Conservation (phyloP, 2,113 vertebrate genomes). For the Synodontis membranacea region DNA sequence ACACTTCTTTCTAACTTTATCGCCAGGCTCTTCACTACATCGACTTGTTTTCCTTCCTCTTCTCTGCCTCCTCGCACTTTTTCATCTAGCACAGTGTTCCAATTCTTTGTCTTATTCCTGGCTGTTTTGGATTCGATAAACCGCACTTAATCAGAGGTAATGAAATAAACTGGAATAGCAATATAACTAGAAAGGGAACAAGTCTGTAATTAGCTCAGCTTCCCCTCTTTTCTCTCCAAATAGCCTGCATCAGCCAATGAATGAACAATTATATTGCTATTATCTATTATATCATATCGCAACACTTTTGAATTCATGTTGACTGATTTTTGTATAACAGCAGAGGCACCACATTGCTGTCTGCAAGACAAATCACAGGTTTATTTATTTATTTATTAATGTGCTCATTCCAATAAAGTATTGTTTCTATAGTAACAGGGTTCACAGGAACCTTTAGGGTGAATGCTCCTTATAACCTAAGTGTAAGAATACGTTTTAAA, state of each 20-base stretch:
- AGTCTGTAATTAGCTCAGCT: background rate
- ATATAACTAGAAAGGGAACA: background rate
- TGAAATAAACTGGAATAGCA: constrained; percentile 29
- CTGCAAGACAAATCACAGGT: background rate
- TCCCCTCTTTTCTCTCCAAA: background rate
- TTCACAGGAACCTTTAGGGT: background rate
- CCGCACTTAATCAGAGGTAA: constrained; percentile 33
- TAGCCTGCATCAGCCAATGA: background rate
- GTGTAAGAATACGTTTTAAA: background rate
- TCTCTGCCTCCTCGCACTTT: background rate
- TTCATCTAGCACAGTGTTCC: background rate
- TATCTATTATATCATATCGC: background rate
- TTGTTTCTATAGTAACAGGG: background rate
- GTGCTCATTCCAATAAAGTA: background rate
- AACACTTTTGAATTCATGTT: background rate
- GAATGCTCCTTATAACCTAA: background rate
- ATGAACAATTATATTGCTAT: background rate
- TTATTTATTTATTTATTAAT: background rate
- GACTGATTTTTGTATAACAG: background rate
- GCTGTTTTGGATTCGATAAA: background rate
- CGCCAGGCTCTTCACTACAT: background rate
- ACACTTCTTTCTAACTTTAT: background rate
- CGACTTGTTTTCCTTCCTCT: constrained; percentile 10
- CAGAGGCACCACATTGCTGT: too few relatives aligned
- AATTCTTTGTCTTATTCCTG: constrained; percentile 1